Conservation (phyloP, 2,797 vertebrate species). For the Allobates femoralis region DNA sequence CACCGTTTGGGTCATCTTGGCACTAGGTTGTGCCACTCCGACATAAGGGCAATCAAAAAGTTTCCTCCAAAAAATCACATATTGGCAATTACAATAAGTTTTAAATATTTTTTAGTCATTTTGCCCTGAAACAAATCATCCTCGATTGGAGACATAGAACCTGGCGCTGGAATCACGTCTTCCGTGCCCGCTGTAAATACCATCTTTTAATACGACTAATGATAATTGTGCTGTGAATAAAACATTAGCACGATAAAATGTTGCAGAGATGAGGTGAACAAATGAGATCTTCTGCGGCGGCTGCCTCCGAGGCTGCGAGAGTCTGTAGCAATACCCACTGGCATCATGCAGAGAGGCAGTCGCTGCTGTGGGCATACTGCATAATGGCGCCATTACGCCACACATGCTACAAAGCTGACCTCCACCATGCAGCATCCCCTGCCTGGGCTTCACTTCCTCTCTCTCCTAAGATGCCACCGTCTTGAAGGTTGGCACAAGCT, state of each 20-base stretch:
- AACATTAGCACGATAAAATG: constrained; percentile 30
- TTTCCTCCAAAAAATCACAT: too few relatives aligned
- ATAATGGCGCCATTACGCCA: constrained; percentile 30
- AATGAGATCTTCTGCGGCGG: constrained; percentile 9
- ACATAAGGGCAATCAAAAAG: too few relatives aligned
- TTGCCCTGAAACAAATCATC: too few relatives aligned
- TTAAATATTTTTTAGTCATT: too few relatives aligned
- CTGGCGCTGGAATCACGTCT: background rate
- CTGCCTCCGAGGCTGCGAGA: background rate
- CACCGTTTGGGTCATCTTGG: too few relatives aligned
- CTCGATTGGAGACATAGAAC: too few relatives aligned
- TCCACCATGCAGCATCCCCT: background rate
- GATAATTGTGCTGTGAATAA: constrained; percentile 19
- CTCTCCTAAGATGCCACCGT: background rate
- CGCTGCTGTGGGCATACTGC: constrained; percentile 45
- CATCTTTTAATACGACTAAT: constrained; percentile 4
- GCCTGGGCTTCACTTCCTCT: background rate
- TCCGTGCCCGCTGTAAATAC: background rate
- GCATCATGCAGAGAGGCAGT: constrained; percentile 45
- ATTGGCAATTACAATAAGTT: too few relatives aligned
- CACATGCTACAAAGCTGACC: constrained; percentile 7
- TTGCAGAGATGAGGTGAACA: constrained; percentile 12
- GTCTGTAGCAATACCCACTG: constrained; percentile 31
- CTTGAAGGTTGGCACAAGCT: background rate
- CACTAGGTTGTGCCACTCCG: too few relatives aligned